Conservation (phyloP, 1,140 invertebrate genomes). For the Lasaia peninsularis region DNA sequence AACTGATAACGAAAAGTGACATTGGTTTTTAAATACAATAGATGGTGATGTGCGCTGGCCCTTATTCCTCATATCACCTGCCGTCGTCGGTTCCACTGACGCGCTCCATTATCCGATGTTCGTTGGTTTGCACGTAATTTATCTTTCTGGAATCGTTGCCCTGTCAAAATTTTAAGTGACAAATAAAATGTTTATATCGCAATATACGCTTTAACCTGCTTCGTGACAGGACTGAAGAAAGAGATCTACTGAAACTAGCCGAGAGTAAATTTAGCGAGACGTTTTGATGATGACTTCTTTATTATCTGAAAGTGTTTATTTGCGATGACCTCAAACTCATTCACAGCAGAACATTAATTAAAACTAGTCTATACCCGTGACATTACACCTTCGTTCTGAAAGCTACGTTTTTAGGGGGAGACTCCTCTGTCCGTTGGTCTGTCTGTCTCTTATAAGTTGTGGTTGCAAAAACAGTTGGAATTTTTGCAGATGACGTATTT, state of each 20-base stretch:
- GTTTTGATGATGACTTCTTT: background rate
- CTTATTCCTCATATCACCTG: background rate
- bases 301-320: background rate
- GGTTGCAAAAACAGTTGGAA: no score
- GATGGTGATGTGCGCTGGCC: background rate
- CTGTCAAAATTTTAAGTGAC: constrained; percentile 3
- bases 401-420: no score
- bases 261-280: background rate
- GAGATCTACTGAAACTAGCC: background rate
- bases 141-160: background rate
- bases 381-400: no score
- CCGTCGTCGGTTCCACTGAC: background rate
- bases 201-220: background rate
- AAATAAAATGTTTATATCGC: constrained; percentile 10
- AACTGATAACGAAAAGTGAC: no score
- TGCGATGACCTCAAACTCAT: no score
- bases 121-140: constrained; percentile 5
- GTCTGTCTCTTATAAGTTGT: no score
- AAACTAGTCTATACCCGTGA: no score
- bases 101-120: background rate
- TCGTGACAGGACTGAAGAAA: background rate
- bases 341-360: no score
- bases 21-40: no score
- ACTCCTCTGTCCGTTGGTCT: no score
- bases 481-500: no score